Base-by-base conservation (phyloP, 2,113 vertebrate genomes). In the Elaphurus davidianus region DNA sequence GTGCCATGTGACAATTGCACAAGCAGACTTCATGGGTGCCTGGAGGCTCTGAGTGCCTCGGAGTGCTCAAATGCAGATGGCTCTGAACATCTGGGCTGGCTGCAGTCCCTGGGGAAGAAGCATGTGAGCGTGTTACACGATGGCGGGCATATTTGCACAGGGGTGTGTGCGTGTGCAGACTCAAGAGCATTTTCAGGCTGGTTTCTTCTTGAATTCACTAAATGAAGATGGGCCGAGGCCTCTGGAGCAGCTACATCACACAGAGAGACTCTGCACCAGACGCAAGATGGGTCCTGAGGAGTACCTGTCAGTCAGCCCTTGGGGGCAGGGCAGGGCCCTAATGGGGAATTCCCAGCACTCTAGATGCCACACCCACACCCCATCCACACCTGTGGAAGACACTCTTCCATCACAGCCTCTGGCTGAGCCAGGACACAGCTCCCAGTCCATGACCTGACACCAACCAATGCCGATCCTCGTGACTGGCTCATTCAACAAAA, bases 101-200 rank as follows among this genome's bases (percentile, higher is more conserved):
- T 5, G 4, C 9, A 5, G 79, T 14, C 47, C 82, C 89, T 30
- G 5, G 21, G 27, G 47, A 13, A 36, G 36, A 9, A 28, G 13
- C 7, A n/a, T 9, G 17, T 17, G 9, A 3, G 16, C 7, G 12
- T 6, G 36, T 2, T 8, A 25, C 0, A 11, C 50, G 40, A 47
- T 6, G 43, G 21, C 1, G 3, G 55, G 12, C 0, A 1, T 11
- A 3, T 23, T 17, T 52, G 36, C n/a, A 6, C 1, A 1, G 7
- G 10, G 14, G 4, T 45, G 67, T 5, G 30, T 27, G 9, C 7
- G 0, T 67, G 47, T 36, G 28, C 25, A 62, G 36, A 28, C 28
- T 62, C 19, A 14, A 84, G 17, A 50, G 6, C 13, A 43, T 14
- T 5, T 14, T 1, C 13, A 16, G 54, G 52, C 43, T 33, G 10